Conservation (phyloP, 2,797 vertebrate genomes). For the Gorsachius magnificus region DNA sequence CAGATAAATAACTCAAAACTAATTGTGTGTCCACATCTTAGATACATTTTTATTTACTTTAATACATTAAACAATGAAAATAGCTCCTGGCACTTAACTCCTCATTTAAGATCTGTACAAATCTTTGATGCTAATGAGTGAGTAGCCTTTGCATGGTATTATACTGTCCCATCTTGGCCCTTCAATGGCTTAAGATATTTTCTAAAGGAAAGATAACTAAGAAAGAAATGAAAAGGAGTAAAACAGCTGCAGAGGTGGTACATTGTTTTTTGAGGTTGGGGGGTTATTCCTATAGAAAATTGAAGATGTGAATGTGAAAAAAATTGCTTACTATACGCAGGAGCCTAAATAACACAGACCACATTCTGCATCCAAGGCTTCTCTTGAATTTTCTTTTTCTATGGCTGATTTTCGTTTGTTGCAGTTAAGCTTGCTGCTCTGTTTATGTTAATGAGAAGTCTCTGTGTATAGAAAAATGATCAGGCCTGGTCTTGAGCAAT, state of each 20-base stretch:
- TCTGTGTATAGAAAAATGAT: constrained; percentile 82
- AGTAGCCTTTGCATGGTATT: constrained; percentile 63
- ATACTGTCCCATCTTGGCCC: constrained; percentile 39
- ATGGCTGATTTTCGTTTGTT: constrained; percentile 51
- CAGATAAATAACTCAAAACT: constrained; percentile 86
- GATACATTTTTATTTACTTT: constrained; percentile 83
- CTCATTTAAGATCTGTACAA: constrained; percentile 68
- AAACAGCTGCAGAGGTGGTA: neutral
- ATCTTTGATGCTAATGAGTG: constrained; percentile 70
- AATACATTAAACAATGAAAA: constrained; percentile 81
- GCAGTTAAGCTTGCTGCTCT: constrained; percentile 62
- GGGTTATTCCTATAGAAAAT: constrained; percentile 15
- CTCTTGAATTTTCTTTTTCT: constrained; percentile 33
- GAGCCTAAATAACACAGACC: neutral
- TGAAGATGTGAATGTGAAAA: neutral
- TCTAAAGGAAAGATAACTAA: neutral
- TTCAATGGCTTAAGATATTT: constrained; percentile 54
- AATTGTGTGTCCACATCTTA: constrained; percentile 83
- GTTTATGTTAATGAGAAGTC: constrained; percentile 82
- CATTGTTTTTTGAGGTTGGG: neutral
- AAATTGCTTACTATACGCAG: neutral
- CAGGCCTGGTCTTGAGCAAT: constrained; percentile 80
- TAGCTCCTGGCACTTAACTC: constrained; percentile 74
- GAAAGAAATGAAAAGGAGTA: constrained; percentile 9
- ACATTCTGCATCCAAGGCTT: neutral